Percentiles rank a stretch among this genome's conserved stretches.
These are phyloP conservation scores for Helicoverpa zea DNA, from an alignment of 1,140 invertebrate genomes.

Conservation along the genomic window DNA sequence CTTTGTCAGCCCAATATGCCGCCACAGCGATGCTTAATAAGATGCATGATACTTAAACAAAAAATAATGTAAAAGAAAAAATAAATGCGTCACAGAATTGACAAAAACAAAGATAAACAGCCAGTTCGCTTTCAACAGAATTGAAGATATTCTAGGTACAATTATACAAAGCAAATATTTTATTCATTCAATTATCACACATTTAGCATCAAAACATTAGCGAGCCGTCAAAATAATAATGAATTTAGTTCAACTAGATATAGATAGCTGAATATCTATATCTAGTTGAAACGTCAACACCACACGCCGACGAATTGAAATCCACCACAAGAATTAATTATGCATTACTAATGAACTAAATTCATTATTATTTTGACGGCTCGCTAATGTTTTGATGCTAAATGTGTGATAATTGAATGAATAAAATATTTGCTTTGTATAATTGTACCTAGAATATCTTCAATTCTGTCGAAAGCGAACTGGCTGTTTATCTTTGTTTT, in stretches of 20 bases:
- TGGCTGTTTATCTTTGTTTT: neutral
- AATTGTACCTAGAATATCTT: neutral
- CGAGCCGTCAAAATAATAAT: conserved; percentile 5
- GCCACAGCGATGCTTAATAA: no score
- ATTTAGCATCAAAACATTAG: neutral
- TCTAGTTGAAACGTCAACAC: neutral
- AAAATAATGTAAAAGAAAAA: no score
- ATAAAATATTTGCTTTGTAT: neutral
- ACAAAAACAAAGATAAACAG: neutral
- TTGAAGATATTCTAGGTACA: neutral
- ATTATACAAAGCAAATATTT: no score
- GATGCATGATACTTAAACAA: no score
- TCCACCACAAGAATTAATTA: conserved; percentile 17
- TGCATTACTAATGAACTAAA: conserved; percentile 10
- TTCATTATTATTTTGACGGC: conserved; percentile 10
- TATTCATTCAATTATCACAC: neutral
- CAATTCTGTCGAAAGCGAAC: neutral
- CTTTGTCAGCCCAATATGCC: no score
- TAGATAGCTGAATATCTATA: no score
- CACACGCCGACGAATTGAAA: conserved; percentile 6
- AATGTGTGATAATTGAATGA: neutral
- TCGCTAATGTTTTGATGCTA: neutral
- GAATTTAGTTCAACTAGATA: no score
- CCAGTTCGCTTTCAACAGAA: neutral
- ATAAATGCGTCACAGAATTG: neutral